phyloP scores from a whole-genome alignment of 2,797 vertebrate genomes.

The Prionace glauca region DNA sequence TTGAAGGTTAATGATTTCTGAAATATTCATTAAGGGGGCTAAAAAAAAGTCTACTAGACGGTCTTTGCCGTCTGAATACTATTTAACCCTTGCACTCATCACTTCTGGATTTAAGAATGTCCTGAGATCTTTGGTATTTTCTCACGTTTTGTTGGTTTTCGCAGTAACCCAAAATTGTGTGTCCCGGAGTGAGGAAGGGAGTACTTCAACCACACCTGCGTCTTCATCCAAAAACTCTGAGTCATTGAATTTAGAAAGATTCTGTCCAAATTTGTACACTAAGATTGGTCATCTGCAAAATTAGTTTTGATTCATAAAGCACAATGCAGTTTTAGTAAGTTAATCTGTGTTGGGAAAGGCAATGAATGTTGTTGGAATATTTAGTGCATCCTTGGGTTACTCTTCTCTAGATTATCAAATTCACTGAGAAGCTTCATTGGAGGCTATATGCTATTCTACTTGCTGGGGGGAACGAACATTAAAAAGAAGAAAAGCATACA shows the following conservation, averaged over 20 bases:
- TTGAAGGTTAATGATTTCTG: not conserved
- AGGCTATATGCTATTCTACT: not conserved
- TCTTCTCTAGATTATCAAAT: not conserved
- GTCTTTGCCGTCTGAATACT: not conserved
- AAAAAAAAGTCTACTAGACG: not conserved
- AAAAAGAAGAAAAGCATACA: not conserved
- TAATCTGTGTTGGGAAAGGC: not conserved
- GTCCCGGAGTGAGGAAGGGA: not conserved
- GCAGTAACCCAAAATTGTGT: not conserved
- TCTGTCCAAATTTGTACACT: not conserved
- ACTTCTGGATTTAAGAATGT: not conserved
- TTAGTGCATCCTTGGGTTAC: not conserved
- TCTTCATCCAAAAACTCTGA: not conserved
- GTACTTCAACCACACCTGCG: not conserved
- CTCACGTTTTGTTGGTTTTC: slow-evolving; percentile 8
- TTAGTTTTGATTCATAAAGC: not conserved
- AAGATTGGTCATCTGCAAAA: not conserved
- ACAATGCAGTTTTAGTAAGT: not conserved
- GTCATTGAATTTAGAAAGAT: slow-evolving; percentile 10
- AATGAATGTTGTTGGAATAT: slow-evolving; percentile 9
- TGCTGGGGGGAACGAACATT: not conserved
- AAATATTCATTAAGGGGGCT: not conserved
- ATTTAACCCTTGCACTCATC: not conserved
- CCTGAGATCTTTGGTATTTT: not conserved
- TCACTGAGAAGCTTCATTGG: not conserved